phyloP scores from a whole-genome alignment of 1,140 invertebrate species.

The Tigriopus japonicus region DNA sequence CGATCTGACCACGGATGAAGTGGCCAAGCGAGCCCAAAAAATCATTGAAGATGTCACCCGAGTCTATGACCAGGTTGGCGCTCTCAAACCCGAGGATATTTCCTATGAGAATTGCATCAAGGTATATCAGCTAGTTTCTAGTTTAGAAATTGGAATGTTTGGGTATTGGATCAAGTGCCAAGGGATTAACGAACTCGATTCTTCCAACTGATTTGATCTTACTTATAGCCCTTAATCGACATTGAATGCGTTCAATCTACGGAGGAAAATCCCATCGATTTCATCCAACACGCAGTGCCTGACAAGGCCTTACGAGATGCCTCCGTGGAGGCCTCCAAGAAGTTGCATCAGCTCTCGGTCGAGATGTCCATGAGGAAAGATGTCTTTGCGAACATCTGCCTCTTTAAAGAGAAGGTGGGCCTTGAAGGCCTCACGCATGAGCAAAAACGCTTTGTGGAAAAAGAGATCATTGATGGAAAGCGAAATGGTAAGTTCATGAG shows the following conservation, averaged over 20 bases:
- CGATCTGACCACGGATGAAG: conserved; percentile 23
- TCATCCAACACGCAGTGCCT: conserved; percentile 28
- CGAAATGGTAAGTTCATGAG: conserved; percentile 24
- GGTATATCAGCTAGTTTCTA: too few relatives aligned
- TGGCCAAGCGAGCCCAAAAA: conserved; percentile 22
- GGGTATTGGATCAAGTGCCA: too few relatives aligned
- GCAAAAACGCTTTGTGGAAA: conserved; percentile 27
- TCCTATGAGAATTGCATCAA: conserved; percentile 27
- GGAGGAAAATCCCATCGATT: conserved; percentile 27
- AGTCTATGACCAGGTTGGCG: conserved; percentile 25
- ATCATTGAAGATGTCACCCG: conserved; percentile 23
- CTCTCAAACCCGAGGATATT: conserved; percentile 22
- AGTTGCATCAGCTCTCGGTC: conserved; percentile 32
- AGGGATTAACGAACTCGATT: too few relatives aligned
- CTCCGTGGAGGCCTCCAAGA: conserved; percentile 30
- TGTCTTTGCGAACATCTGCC: conserved; percentile 31
- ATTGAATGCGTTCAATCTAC: conserved; percentile 25
- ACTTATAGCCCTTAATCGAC: conserved; percentile 24
- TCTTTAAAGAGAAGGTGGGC: conserved; percentile 23
- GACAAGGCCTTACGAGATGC: conserved; percentile 30
- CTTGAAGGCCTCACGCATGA: conserved; percentile 23
- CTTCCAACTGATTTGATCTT: background rate
- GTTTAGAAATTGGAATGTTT: too few relatives aligned
- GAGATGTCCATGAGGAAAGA: conserved; percentile 35
- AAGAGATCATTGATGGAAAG: conserved; percentile 29